Base-by-base conservation (phyloP, 1,140 invertebrate genomes). In the Temnothorax longispinosus region DNA sequence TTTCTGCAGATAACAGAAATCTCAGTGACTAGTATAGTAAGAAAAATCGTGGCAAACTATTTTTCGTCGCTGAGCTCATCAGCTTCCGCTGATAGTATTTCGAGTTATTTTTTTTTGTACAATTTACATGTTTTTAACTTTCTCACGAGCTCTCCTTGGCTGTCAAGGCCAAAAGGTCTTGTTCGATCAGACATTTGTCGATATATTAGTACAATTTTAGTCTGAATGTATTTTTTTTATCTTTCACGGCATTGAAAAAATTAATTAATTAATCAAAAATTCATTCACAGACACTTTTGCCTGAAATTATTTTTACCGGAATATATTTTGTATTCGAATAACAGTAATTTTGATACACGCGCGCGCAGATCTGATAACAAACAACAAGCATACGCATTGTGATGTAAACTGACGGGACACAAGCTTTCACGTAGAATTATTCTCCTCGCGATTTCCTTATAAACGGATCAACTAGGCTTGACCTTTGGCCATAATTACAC, bases 401-500 rank as follows among this genome's bases (percentile, higher is more conserved):
- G 80, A 84, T 84, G 56, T 62, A 50, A 75, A 84, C 41, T 52
- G 56, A 81, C 69, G 56, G 21, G 38, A 67, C 60, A 38, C 58
- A 10, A 54, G 77, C 77, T 69, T 81, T 54, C 77, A 71, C 75
- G 38, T 13, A 56, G 71, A 87, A 89, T 89, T 78, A 87, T 89
- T 89, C 86, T 62, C 56, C 44, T 67, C 58, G 80, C 71, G 77
- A 89, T 85, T 89, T 86, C 52, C 88, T 75, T 81, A 78, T 80
- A 77, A 77, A 90, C 78, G 80, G 88, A 86, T 89, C 76, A 88
- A 52, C 85, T 67, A 78, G 52, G 41, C 64, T 60, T 82, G 76
- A 89, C 84, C 88, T 75, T 56, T 67, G 74, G 60, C 18, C 85
- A 80, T 82, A 90, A 90, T 90, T 90, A 90, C 85, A 47, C 85